Evolutionary conservation across 2,888 invertebrate genomes (phyloP).

Genomic region (Plagodis dolabraria): DNA sequence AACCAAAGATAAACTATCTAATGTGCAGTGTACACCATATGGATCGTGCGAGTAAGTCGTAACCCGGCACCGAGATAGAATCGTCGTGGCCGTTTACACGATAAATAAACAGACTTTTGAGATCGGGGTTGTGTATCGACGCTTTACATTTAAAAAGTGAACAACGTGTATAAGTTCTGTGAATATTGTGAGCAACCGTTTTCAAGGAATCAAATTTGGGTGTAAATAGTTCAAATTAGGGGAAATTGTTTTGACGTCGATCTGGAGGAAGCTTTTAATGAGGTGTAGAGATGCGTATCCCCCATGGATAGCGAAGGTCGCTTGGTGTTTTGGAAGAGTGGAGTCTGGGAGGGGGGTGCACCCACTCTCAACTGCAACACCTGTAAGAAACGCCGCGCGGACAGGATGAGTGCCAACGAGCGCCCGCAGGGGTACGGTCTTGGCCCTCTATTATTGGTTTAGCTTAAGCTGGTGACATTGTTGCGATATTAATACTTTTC

Average conservation of each 20-base stretch:
- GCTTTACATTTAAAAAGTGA: constrained; percentile 40
- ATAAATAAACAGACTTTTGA: constrained; percentile 54
- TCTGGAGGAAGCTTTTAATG: constrained; percentile 25
- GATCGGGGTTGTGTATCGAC: constrained; percentile 47
- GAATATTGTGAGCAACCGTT: constrained; percentile 39
- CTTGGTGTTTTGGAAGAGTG: constrained; percentile 77
- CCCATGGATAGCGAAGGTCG: constrained; percentile 79
- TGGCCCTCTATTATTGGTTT: constrained; percentile 16
- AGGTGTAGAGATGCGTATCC: constrained; percentile 47
- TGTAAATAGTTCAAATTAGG: constrained; percentile 7
- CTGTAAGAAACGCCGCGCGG: constrained; percentile 76
- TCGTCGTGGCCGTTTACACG: constrained; percentile 54
- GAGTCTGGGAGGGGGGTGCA: constrained; percentile 75
- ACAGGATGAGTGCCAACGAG: constrained; percentile 73
- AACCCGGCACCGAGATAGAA: constrained; percentile 52
- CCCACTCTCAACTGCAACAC: constrained; percentile 76
- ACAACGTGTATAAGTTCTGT: constrained; percentile 37
- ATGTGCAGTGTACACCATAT: constrained; percentile 47
- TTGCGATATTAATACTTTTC: too few relatives aligned
- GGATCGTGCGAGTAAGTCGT: constrained; percentile 37
- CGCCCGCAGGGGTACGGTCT: constrained; percentile 71
- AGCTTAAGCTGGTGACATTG: background rate
- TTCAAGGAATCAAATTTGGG: constrained; percentile 6
- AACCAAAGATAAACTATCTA: constrained; percentile 49
- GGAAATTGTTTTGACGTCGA: constrained; percentile 8